Evolutionary conservation across 1,140 invertebrate species (phyloP).

Genomic region (Meloidogyne chitwoodi): DNA sequence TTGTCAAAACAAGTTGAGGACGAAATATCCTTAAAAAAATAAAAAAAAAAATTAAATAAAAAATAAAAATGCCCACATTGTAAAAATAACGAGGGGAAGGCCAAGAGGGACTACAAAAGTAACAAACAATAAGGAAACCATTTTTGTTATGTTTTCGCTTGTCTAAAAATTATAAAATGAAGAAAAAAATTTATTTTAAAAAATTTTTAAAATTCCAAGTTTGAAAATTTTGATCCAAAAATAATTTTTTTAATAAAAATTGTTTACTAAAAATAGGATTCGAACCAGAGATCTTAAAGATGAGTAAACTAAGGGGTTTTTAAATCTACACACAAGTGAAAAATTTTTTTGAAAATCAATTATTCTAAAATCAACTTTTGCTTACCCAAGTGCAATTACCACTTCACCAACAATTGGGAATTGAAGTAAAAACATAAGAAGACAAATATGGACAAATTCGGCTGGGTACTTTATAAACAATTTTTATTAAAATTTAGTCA

Average conservation of each 20-base stretch:
- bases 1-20: not conserved
- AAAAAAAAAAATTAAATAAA: not conserved
- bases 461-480: not conserved
- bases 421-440: not conserved
- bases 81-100: not conserved
- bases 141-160: not conserved
- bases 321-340: too few species aligned
- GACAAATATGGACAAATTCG: not conserved
- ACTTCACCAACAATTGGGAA: not conserved
- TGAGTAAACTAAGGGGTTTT: too few species aligned
- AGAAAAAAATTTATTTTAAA: not conserved
- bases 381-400: not conserved
- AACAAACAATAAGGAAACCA: not conserved
- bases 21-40: not conserved
- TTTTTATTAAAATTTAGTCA: too few species aligned
- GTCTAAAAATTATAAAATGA: not conserved
- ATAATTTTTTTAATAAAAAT: too few species aligned
- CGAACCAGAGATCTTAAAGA: too few species aligned
- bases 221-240: too few species aligned
- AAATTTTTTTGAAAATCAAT: too few species aligned
- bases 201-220: not conserved
- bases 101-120: not conserved
- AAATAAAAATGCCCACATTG: not conserved
- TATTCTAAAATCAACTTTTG: too few species aligned
- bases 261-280: too few species aligned